Percentiles rank a stretch among this genome's conserved stretches.
Evolutionary conservation across 2,888 invertebrate species (phyloP).

Genomic region (Lamellibrachia satsuma): DNA sequence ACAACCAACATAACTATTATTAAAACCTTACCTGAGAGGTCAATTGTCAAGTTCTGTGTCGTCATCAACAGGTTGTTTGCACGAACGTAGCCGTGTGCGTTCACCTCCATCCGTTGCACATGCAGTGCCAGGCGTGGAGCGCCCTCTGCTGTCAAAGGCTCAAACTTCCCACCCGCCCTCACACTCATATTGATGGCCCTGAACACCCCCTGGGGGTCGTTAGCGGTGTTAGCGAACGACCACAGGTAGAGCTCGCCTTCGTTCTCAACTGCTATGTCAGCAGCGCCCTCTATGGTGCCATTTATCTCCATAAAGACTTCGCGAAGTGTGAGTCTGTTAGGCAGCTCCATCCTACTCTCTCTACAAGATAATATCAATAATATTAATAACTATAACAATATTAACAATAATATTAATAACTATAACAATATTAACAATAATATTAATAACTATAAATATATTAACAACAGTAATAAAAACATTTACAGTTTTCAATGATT

Average conservation of each 20-base stretch:
- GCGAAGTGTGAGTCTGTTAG: constrained; percentile 44
- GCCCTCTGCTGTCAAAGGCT: constrained; percentile 44
- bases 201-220: constrained; percentile 42
- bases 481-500: too few relatives aligned
- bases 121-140: constrained; percentile 22
- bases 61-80: constrained; percentile 46
- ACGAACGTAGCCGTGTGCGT: constrained; percentile 50
- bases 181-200: constrained; percentile 46
- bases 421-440: too few relatives aligned
- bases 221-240: constrained; percentile 48
- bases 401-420: neutral
- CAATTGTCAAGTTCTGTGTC: constrained; percentile 50
- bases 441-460: too few relatives aligned
- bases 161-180: constrained; percentile 50
- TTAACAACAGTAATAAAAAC: too few relatives aligned
- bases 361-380: constrained; percentile 32
- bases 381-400: neutral
- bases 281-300: constrained; percentile 47
- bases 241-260: constrained; percentile 48
- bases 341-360: constrained; percentile 43
- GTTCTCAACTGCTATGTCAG: constrained; percentile 48
- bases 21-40: constrained; percentile 47
- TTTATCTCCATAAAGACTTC: constrained; percentile 52
- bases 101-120: constrained; percentile 37
- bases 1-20: neutral